Conservation (phyloP, 2,797 vertebrate species). For the Vespertilio murinus region DNA sequence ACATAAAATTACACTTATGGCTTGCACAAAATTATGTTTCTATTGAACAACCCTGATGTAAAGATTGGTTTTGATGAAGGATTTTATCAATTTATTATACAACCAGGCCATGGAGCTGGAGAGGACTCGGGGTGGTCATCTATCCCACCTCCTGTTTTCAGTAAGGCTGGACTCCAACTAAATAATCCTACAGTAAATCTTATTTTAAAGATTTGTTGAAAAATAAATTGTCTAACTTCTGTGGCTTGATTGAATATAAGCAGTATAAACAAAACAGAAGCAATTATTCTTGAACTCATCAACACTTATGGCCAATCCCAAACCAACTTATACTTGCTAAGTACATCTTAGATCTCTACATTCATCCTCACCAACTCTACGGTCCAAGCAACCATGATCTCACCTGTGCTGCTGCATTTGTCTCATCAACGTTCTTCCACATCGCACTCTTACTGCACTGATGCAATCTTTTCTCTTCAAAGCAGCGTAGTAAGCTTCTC, state of each 20-base stretch:
- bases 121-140: not conserved
- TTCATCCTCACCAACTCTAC: not conserved
- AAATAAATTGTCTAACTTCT: not conserved
- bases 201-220: constrained; percentile 15
- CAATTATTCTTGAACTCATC: not conserved
- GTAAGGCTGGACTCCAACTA: not conserved
- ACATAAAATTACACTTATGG: not conserved
- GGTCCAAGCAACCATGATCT: not conserved
- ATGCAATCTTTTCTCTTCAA: not conserved
- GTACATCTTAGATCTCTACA: not conserved
- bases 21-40: not conserved
- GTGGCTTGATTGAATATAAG: not conserved
- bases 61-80: not conserved
- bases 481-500: not conserved
- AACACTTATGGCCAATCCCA: not conserved
- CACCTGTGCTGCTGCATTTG: not conserved
- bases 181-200: not conserved
- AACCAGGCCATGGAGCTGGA: not conserved
- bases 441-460: too few species aligned
- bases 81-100: not conserved
- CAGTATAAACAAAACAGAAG: not conserved
- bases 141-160: not conserved
- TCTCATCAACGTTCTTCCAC: fast-evolving
- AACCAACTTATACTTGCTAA: not conserved
- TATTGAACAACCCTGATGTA: not conserved